These are phyloP conservation scores for Dryadula phaetusa DNA, from an alignment of 2,888 invertebrate species.

Conservation along the genomic window DNA sequence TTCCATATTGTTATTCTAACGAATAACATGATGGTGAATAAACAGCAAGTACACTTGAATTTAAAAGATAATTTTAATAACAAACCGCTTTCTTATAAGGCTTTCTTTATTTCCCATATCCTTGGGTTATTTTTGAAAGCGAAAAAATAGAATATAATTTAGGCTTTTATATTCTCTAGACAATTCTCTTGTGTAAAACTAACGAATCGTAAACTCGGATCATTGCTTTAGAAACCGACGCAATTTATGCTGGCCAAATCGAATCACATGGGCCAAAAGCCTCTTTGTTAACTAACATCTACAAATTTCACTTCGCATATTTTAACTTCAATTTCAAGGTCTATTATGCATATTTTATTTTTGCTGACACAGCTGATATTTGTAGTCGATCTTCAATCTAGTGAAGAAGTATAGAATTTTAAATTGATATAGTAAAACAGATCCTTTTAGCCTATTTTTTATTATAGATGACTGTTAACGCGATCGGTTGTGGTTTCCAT, in stretches of 20 bases:
- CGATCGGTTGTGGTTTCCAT: too few relatives aligned
- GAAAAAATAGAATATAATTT: conserved; percentile 15
- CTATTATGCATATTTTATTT: not conserved
- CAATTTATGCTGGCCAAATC: conserved; percentile 30
- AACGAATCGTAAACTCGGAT: conserved; percentile 37
- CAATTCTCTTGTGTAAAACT: conserved; percentile 32
- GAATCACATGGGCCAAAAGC: conserved; percentile 33
- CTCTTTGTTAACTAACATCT: conserved; percentile 6
- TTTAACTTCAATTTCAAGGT: not conserved
- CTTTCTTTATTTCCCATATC: not conserved
- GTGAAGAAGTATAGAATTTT: too few relatives aligned
- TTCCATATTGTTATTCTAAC: not conserved
- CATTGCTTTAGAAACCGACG: conserved; percentile 24
- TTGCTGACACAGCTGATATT: not conserved
- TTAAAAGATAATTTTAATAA: too few relatives aligned
- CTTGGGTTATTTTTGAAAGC: not conserved
- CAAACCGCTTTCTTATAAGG: too few relatives aligned
- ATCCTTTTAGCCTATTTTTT: too few relatives aligned
- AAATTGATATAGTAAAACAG: too few relatives aligned
- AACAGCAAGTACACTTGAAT: not conserved
- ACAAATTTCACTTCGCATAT: conserved; percentile 14
- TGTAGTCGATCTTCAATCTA: too few relatives aligned
- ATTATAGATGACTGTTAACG: not conserved
- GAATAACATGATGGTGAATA: not conserved
- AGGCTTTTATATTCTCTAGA: conserved; percentile 14